Conservation (phyloP, 1,140 invertebrate genomes). For the Coboldia fuscipes region DNA sequence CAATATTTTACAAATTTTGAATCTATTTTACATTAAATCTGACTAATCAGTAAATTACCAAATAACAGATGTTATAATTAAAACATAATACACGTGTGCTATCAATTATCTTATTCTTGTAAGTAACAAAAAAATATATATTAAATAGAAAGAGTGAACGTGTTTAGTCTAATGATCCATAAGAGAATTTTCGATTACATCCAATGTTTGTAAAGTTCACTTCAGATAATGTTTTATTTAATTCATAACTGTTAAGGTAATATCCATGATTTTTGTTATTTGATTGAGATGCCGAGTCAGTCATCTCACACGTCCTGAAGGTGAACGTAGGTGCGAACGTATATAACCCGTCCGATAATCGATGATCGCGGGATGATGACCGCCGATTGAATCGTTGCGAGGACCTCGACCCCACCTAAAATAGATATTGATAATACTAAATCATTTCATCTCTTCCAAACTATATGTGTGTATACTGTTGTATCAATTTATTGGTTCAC, state of each 20-base stretch:
- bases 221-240: neutral
- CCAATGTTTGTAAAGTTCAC: neutral
- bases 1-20: no score
- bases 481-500: no score
- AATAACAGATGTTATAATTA: no score
- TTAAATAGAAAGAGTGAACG: no score
- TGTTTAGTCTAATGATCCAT: neutral
- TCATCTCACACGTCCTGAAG: constrained; percentile 67
- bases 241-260: neutral
- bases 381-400: constrained; percentile 22
- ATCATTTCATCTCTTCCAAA: no score
- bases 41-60: no score
- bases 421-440: neutral
- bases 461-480: no score
- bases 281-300: constrained; percentile 13
- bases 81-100: no score
- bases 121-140: no score
- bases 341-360: constrained; percentile 77
- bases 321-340: constrained; percentile 68
- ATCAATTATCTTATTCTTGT: no score
- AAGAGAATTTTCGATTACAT: neutral
- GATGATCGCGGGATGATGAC: constrained; percentile 25
- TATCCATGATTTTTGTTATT: neutral
- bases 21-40: no score
- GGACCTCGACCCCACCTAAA: constrained; percentile 21